Percentiles rank a stretch among this genome's conserved stretches.
These are phyloP conservation scores for Hydropotes inermis DNA, from an alignment of 2,113 vertebrate species.

Conservation along the genomic window DNA sequence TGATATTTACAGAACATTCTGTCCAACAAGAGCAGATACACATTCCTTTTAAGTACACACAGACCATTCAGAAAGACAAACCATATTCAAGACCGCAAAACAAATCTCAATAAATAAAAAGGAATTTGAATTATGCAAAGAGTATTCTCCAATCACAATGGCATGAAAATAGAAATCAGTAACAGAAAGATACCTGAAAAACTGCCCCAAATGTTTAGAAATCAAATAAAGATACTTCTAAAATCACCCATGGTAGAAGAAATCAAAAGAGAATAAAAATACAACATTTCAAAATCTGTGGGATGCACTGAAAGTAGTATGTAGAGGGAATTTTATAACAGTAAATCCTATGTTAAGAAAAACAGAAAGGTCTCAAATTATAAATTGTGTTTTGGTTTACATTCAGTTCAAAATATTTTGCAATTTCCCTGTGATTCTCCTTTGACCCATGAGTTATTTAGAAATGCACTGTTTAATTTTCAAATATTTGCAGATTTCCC, in stretches of 20 bases:
- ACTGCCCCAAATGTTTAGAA: background rate
- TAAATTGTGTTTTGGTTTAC: background rate
- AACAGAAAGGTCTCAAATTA: background rate
- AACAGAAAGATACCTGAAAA: background rate
- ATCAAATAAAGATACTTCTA: background rate
- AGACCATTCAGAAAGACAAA: background rate
- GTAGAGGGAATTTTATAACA: background rate
- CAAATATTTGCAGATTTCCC: background rate
- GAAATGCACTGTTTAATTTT: slow-evolving; percentile 29
- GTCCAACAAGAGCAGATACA: background rate
- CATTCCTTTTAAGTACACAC: background rate
- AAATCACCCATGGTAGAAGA: background rate
- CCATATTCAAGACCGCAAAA: background rate
- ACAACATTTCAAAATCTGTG: background rate
- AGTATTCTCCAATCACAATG: background rate
- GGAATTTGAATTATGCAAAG: background rate
- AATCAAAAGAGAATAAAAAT: background rate
- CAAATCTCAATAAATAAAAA: background rate
- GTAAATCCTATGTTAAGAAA: background rate
- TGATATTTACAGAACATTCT: background rate
- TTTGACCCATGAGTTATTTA: slow-evolving; percentile 1
- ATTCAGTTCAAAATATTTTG: slow-evolving; percentile 13
- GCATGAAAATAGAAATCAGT: background rate
- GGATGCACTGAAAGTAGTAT: background rate
- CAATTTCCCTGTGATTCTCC: background rate